Conservation (phyloP, 2,113 vertebrate species). For the Carlito syrichta region DNA sequence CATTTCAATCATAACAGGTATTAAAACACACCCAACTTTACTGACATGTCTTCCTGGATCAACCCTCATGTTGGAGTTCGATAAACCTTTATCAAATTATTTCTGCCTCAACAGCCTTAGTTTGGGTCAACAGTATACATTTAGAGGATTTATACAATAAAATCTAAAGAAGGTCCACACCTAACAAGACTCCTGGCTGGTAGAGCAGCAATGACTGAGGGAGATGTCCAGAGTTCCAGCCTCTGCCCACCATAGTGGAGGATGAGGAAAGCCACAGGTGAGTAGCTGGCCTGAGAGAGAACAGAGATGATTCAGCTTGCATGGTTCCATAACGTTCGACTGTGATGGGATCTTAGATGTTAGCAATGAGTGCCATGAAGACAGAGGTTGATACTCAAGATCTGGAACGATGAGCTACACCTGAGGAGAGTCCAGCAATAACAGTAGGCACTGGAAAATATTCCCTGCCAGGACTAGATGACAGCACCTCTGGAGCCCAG, state of each 20-base stretch:
- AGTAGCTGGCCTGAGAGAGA: neutral
- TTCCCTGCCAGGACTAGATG: neutral
- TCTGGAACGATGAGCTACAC: too few species aligned
- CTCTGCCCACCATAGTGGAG: neutral
- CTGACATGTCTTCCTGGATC: too few species aligned
- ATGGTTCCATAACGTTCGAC: neutral
- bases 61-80: too few species aligned
- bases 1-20: too few species aligned
- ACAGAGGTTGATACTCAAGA: neutral
- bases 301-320: neutral
- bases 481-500: neutral
- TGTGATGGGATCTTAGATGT: neutral
- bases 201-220: neutral
- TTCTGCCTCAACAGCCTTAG: too few species aligned
- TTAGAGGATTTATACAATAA: neutral
- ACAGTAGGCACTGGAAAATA: neutral
- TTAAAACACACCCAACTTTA: too few species aligned
- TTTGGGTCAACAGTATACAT: too few species aligned
- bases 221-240: neutral
- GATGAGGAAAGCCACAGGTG: neutral
- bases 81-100: too few species aligned
- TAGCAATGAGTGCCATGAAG: neutral
- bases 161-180: neutral
- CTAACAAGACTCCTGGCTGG: neutral
- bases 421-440: neutral